phyloP scores from a whole-genome alignment of 2,797 vertebrate genomes.

The Pangasius larnaudii region DNA sequence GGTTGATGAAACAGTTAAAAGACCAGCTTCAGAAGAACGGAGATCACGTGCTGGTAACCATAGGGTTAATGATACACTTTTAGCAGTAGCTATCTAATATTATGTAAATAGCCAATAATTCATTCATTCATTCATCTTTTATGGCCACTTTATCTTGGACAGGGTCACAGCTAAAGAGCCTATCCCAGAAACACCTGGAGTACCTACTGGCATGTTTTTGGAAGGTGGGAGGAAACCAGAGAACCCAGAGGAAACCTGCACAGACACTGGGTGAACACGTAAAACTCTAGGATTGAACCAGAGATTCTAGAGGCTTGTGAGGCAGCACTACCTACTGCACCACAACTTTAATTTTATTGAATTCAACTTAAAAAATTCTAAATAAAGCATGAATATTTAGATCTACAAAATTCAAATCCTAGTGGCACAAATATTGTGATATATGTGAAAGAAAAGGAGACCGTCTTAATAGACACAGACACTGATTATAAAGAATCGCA shows the following conservation, averaged over 20 bases:
- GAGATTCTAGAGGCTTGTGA: background rate
- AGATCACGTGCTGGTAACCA: too few relatives aligned
- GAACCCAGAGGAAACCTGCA: background rate
- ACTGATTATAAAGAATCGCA: conserved; percentile 7
- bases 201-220: background rate
- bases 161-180: background rate
- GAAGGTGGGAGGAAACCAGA: background rate
- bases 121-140: background rate
- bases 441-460: conserved; percentile 15
- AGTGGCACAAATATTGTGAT: background rate
- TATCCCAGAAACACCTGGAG: background rate
- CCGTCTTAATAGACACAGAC: conserved; percentile 11
- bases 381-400: background rate
- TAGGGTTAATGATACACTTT: background rate
- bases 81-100: background rate
- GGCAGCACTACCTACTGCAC: background rate
- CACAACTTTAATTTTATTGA: background rate
- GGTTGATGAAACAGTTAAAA: too few relatives aligned
- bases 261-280: background rate
- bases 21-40: too few relatives aligned
- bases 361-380: background rate
- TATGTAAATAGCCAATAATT: background rate
- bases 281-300: background rate
- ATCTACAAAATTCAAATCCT: background rate
- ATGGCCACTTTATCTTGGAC: background rate